Base-by-base conservation (phyloP, 2,113 vertebrate genomes). In the Oncorhynchus mykiss region DNA sequence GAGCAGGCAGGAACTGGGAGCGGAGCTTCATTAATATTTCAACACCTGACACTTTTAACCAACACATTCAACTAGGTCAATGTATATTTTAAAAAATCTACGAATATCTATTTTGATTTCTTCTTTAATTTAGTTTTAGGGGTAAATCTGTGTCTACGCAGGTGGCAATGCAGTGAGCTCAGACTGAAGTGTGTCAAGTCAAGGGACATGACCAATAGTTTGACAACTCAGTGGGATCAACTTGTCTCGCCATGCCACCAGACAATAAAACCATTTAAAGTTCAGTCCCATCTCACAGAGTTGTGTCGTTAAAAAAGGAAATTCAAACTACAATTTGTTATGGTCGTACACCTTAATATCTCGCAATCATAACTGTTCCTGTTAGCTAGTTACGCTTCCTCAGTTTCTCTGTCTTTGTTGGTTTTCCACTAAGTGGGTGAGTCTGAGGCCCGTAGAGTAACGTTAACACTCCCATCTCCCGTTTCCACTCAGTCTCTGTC, bases 51-150 rank as follows among this genome's bases (percentile, higher is more conserved):
- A 93, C 93, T 93, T 93, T 93, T 86, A 94, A 92, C 93, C 88
- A 88, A 88, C 91, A 91, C 85, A 75, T 79, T 93, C 90, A 94
- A 94, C 88, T 94, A 93, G 93, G 93, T 93, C 93, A 94, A 92
- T 94, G 90, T 93, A 93, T 94, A 91, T 93, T 89, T 92, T 91
- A 92, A 91, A 82, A 84, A 91, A 85, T 90, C 84, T 85, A 87
- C 87, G 83, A 89, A 88, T 90, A 89, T 91, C 87, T 90, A 88
- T 91, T 91, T 92, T 90, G 83, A 88, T 86, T 90, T 86, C 76
- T 65, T 85, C 80, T 89, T 86, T 91, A 86, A 90, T 87, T 85
- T 85, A 73, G 76, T 81, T 75, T 90, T 91, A 91, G 84, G 85
- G 87, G 84, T 84, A 82, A 75, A 87, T 83, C 31, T 82, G 80